phyloP scores from a whole-genome alignment of 2,888 invertebrate genomes.

The Stenichneumon culpator region DNA sequence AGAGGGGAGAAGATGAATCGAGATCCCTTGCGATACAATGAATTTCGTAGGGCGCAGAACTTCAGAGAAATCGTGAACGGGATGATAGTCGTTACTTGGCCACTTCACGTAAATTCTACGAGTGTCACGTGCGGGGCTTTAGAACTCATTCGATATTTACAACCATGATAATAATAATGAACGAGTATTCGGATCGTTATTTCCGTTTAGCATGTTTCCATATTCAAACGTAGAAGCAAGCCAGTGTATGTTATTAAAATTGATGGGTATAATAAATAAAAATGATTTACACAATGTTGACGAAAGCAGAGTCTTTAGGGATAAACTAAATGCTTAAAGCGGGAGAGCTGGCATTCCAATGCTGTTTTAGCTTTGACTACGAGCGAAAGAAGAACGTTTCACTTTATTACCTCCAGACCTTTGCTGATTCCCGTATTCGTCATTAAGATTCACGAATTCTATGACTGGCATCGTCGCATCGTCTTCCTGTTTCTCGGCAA shows the following conservation, averaged over 20 bases:
- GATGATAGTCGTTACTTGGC: too few relatives aligned
- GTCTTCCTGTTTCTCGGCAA: neutral
- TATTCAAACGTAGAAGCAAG: neutral
- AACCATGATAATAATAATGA: neutral
- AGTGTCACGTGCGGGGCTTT: neutral
- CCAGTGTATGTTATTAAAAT: neutral
- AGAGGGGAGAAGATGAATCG: neutral
- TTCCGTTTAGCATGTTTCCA: neutral
- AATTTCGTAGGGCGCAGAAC: neutral
- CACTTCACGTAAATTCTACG: neutral
- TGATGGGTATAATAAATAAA: neutral
- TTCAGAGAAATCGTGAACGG: neutral
- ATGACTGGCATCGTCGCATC: neutral
- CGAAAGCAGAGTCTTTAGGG: neutral
- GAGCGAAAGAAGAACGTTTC: neutral
- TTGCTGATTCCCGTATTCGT: neutral
- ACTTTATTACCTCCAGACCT: constrained; percentile 17
- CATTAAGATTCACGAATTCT: constrained; percentile 4
- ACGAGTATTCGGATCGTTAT: neutral
- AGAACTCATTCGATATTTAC: neutral
- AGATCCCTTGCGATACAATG: neutral
- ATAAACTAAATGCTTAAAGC: neutral
- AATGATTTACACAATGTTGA: neutral
- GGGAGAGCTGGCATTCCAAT: neutral
- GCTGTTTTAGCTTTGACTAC: neutral